Evolutionary conservation across 2,888 invertebrate genomes (phyloP).

Genomic region (Aethes cnicana): DNA sequence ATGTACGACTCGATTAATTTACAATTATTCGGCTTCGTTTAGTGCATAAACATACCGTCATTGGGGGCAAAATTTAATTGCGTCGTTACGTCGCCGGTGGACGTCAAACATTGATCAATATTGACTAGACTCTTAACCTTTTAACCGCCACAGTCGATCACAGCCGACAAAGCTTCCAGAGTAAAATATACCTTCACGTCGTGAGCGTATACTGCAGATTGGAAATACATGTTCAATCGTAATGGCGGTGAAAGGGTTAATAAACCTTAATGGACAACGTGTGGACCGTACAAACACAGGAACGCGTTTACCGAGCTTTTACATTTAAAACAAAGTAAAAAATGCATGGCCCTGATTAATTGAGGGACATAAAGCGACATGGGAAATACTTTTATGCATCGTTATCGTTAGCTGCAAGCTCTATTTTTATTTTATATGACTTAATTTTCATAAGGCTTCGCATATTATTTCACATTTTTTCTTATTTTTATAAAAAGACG

Average conservation of each 20-base stretch:
- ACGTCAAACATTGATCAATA: slow-evolving; percentile 70
- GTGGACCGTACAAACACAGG: slow-evolving; percentile 48
- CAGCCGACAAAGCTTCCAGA: too few species aligned
- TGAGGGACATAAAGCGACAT: slow-evolving; percentile 69
- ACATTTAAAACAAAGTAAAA: slow-evolving; percentile 52
- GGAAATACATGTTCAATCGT: too few species aligned
- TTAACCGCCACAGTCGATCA: too few species aligned
- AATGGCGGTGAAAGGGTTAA: too few species aligned
- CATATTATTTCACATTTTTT: too few species aligned
- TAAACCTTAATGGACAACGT: slow-evolving; percentile 68
- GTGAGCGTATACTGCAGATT: too few species aligned
- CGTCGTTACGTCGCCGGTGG: slow-evolving; percentile 51
- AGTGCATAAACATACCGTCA: slow-evolving; percentile 43
- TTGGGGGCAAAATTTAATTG: slow-evolving; percentile 62
- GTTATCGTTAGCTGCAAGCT: slow-evolving; percentile 59
- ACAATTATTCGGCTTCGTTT: slow-evolving; percentile 40
- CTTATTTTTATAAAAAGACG: too few species aligned
- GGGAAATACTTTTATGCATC: slow-evolving; percentile 79
- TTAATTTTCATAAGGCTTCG: slow-evolving; percentile 11
- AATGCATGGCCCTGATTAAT: slow-evolving; percentile 70
- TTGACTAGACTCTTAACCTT: slow-evolving; percentile 75
- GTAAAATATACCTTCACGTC: too few species aligned
- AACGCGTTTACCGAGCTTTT: slow-evolving; percentile 57
- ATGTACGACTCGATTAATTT: slow-evolving; percentile 46
- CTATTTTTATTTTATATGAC: slow-evolving; percentile 18